phyloP scores from a whole-genome alignment of 2,888 invertebrate genomes.

The Cheilosia soror region DNA sequence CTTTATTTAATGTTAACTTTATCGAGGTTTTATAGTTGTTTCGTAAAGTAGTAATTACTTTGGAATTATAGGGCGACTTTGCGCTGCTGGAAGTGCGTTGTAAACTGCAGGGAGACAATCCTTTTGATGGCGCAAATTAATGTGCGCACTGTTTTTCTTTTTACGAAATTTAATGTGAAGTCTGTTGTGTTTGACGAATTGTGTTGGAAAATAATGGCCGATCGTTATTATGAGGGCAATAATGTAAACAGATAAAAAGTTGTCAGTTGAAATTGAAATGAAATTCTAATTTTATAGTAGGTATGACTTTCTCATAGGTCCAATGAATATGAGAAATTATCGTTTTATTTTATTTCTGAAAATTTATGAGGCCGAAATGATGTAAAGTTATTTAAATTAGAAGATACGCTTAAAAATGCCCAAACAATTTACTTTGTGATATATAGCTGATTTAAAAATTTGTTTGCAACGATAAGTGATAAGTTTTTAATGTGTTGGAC shows the following conservation, averaged over 20 bases:
- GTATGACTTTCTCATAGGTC: not conserved
- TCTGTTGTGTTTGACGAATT: constrained; percentile 17
- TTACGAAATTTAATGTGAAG: constrained; percentile 9
- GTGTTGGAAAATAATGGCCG: not conserved
- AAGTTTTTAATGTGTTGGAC: no score
- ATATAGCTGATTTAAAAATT: no score
- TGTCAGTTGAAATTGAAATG: not conserved
- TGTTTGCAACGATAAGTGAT: no score
- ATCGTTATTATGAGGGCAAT: constrained; percentile 21
- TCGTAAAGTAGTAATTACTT: constrained; percentile 63
- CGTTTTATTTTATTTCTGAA: no score
- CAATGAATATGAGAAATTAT: no score
- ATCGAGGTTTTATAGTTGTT: constrained; percentile 50
- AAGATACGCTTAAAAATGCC: no score
- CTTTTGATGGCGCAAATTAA: constrained; percentile 37
- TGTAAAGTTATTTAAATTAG: no score
- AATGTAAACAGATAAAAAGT: not conserved
- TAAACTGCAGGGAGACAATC: constrained; percentile 31
- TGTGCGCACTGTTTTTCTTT: constrained; percentile 30
- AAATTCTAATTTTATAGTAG: not conserved
- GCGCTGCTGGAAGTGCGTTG: not conserved
- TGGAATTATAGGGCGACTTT: constrained; percentile 22
- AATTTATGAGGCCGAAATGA: no score
- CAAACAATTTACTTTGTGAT: no score
- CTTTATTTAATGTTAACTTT: constrained; percentile 45